Conservation (phyloP, 2,797 vertebrate genomes). For the Crypturellus tataupa region DNA sequence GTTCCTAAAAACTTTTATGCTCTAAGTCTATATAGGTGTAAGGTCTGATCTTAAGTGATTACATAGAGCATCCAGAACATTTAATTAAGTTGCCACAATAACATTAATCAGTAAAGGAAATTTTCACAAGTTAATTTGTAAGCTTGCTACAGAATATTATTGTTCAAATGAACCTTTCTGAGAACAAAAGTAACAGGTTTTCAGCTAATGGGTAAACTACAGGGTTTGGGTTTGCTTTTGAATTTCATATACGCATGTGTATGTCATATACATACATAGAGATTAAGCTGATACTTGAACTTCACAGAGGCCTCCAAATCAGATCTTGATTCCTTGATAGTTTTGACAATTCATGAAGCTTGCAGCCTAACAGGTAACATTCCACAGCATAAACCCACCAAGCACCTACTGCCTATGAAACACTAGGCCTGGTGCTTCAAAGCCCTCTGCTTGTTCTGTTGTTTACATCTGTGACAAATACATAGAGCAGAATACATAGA, state of each 20-base stretch:
- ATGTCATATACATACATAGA: neutral
- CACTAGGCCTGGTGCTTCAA: neutral
- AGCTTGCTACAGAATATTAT: neutral
- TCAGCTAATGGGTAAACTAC: fast-evolving
- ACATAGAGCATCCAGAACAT: neutral
- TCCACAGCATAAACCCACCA: neutral
- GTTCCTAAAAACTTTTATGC: neutral
- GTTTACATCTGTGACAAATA: fast-evolving
- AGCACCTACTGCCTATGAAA: neutral
- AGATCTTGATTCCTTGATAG: neutral
- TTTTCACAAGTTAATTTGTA: neutral
- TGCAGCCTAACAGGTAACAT: neutral
- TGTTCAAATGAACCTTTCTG: neutral
- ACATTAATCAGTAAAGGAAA: neutral
- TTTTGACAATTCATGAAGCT: neutral
- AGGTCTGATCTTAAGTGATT: no score
- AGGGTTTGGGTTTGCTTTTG: neutral
- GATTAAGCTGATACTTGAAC: neutral
- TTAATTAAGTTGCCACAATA: neutral
- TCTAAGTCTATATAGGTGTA: neutral
- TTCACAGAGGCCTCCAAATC: neutral
- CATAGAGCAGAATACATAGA: neutral
- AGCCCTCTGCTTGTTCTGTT: fast-evolving
- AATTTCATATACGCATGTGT: fast-evolving
- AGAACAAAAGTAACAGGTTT: neutral